phyloP scores from a whole-genome alignment of 64 coral and sea anemone species.

The Montipora cactus region DNA sequence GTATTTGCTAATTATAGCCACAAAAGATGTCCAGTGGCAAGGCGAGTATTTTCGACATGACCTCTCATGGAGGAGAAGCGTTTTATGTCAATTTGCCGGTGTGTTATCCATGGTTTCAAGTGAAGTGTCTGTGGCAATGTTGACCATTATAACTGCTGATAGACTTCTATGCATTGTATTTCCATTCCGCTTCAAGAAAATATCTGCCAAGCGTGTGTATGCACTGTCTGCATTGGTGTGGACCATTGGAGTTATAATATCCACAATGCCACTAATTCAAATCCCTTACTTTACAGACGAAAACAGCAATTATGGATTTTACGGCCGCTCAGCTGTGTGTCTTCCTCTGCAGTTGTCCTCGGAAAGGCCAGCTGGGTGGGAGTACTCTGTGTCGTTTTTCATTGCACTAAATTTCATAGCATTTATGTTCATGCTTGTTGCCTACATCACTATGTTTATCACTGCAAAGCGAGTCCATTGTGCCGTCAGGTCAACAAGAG shows the following conservation, averaged over 20 bases:
- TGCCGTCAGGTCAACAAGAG: conserved; percentile 27
- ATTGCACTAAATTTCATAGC: conserved; percentile 53
- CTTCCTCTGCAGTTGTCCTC: conserved; percentile 71
- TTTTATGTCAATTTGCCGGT: conserved; percentile 25
- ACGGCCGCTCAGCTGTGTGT: conserved; percentile 67
- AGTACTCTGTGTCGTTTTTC: conserved; percentile 49
- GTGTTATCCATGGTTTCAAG: conserved; percentile 55
- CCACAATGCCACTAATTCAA: conserved; percentile 27
- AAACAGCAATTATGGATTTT: conserved; percentile 25
- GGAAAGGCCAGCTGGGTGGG: conserved; percentile 58
- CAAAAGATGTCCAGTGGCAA: conserved; percentile 53
- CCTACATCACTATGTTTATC: conserved; percentile 57
- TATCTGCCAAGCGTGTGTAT: neutral
- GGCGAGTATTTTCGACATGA: conserved; percentile 67
- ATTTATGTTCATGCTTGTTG: conserved; percentile 63
- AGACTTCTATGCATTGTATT: conserved; percentile 60
- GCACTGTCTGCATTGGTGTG: neutral
- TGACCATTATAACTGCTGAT: conserved; percentile 61
- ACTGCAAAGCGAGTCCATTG: neutral
- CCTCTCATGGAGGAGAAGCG: conserved; percentile 23
- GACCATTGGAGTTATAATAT: conserved; percentile 37
- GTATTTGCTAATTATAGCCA: conserved; percentile 42
- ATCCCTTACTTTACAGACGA: conserved; percentile 57
- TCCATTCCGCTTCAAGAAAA: conserved; percentile 17
- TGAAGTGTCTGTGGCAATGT: conserved; percentile 48